Base-by-base conservation (phyloP, 2,888 invertebrate genomes). In the Schrankia costaestrigalis region DNA sequence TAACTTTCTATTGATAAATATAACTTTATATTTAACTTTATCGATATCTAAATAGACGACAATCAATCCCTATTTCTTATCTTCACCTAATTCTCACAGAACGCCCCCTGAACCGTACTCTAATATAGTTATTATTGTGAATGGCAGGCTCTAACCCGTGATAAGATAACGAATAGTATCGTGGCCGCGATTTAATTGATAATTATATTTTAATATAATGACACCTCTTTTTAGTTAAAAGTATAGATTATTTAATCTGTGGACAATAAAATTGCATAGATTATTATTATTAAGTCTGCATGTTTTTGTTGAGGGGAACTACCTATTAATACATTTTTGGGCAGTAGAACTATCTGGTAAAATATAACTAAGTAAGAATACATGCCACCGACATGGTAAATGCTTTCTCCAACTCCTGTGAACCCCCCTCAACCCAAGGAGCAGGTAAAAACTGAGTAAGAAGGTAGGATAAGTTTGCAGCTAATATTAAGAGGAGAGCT, bases 141-240 rank as follows among this genome's bases (percentile, higher is more conserved):
- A 63, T 68, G 61, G 63, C n/a, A n/a, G n/a, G n/a, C 57, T 65
- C 58, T 63, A 70, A 63, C 52, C 34, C 34, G 27, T 44, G 79
- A 78, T 82, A 78, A 81, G 80, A 80, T 78, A 72, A 66, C 23
- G 15, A 15, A 59, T 63, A 62, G 61, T 56, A 63, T 53, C 41
- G 44, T 42, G 45, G 35, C 46, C 56, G 63, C 60, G 57, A 60
- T 60, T 65, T 63, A 66, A 71, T 65, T 61, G 54, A 55, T 55
- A 57, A 56, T 32, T 46, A 47, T 40, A 41, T 50, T n/a, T n/a
- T n/a, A n/a, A n/a, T n/a, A n/a, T n/a, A n/a, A 46, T 46, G 44
- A 30, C 53, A 62, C 56, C 56, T 56, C 46, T 45, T 34, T 35
- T 51, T 60, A 60, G 66, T 69, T 56, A 34, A 57, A 53, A 59